Evolutionary conservation across 2,888 invertebrate genomes (phyloP).

Genomic region (Eulithis prunata): DNA sequence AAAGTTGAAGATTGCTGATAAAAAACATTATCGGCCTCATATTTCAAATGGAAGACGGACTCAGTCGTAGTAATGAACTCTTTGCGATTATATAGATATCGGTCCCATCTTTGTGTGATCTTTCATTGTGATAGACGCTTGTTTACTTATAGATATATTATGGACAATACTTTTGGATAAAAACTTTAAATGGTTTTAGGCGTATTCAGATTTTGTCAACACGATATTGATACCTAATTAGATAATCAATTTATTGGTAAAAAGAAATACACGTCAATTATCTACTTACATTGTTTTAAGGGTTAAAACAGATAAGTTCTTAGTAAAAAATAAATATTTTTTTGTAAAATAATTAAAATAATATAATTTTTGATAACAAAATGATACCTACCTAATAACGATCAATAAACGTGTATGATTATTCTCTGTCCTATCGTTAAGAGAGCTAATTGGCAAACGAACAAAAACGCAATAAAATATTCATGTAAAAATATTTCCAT

Average conservation of each 20-base stretch:
- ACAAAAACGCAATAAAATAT: slow-evolving; percentile 17
- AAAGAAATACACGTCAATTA: too few relatives aligned
- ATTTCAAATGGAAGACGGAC: slow-evolving; percentile 49
- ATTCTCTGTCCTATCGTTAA: background rate
- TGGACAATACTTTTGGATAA: background rate
- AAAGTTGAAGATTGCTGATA: slow-evolving; percentile 56
- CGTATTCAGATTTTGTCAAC: too few relatives aligned
- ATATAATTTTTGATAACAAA: too few relatives aligned
- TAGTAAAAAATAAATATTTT: too few relatives aligned
- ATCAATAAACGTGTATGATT: too few relatives aligned
- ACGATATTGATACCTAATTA: too few relatives aligned
- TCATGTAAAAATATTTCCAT: slow-evolving; percentile 15
- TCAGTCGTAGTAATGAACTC: slow-evolving; percentile 32
- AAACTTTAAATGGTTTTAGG: too few relatives aligned
- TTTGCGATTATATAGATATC: slow-evolving; percentile 31
- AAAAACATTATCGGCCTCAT: slow-evolving; percentile 58
- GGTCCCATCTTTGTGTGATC: slow-evolving; percentile 14
- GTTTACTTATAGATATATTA: slow-evolving; percentile 7
- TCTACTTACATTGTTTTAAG: too few relatives aligned
- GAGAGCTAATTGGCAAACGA: background rate
- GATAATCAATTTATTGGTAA: too few relatives aligned
- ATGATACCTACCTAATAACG: too few relatives aligned
- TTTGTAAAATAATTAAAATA: too few relatives aligned
- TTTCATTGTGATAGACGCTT: slow-evolving; percentile 19
- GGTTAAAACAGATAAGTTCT: too few relatives aligned